Evolutionary conservation across 2,888 invertebrate genomes (phyloP).

Genomic region (Reticulitermes lucifugus): DNA sequence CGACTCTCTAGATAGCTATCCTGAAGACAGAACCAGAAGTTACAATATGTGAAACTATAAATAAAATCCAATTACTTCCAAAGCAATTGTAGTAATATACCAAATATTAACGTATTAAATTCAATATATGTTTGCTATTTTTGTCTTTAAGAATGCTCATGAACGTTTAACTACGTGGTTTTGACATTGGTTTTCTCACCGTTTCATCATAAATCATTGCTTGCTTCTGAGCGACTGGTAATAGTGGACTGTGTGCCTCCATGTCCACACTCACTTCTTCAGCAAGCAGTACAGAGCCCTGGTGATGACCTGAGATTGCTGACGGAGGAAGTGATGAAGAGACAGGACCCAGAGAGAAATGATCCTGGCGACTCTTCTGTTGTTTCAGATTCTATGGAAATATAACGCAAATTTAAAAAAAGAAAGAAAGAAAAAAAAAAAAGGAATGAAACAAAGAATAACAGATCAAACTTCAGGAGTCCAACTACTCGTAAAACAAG

Average conservation of each 20-base stretch:
- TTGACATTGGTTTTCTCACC: conserved; percentile 45
- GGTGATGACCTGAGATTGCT: conserved; percentile 62
- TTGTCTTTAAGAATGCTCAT: no score
- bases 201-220: conserved; percentile 85
- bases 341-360: conserved; percentile 81
- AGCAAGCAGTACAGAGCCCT: conserved; percentile 63
- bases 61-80: no score
- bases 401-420: background rate
- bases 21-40: conserved; percentile 55
- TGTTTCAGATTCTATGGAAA: conserved; percentile 85
- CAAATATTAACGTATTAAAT: no score
- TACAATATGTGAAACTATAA: background rate
- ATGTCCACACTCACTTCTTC: conserved; percentile 55
- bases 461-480: no score
- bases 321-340: conserved; percentile 70
- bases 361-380: conserved; percentile 93
- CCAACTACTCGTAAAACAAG: no score
- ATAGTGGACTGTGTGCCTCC: conserved; percentile 58
- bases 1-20: conserved; percentile 92
- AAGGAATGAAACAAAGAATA: no score
- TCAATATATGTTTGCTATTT: no score
- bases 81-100: no score
- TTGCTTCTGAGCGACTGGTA: conserved; percentile 73
- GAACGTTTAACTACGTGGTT: no score
- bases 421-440: conserved; percentile 14